Percentiles rank a stretch among this genome's conserved stretches.
phyloP scores from a whole-genome alignment of 1,140 invertebrate genomes.

The Saccostrea echinata region DNA sequence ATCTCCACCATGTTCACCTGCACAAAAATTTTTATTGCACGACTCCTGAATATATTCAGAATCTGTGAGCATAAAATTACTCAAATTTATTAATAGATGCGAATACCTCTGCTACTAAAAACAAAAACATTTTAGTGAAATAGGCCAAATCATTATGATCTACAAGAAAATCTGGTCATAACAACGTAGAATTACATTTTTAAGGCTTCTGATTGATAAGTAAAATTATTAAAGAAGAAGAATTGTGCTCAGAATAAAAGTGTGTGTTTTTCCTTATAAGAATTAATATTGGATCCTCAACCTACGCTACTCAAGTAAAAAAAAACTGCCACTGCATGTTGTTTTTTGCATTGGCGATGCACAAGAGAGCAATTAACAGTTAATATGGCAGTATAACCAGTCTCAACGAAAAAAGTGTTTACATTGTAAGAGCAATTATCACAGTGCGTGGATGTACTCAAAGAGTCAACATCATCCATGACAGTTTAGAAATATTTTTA shows the following conservation, averaged over 20 bases:
- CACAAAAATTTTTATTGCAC: too few relatives aligned
- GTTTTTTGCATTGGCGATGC: not conserved
- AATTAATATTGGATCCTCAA: not conserved
- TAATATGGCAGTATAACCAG: not conserved
- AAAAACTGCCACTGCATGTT: not conserved
- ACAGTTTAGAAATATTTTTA: not conserved
- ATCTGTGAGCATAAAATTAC: too few relatives aligned
- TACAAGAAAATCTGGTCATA: too few relatives aligned
- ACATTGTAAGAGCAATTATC: not conserved
- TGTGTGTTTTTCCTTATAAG: not conserved
- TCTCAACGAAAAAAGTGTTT: not conserved
- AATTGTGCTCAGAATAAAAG: not conserved
- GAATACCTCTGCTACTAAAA: too few relatives aligned
- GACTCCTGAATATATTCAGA: too few relatives aligned
- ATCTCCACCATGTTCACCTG: too few relatives aligned
- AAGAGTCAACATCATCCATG: not conserved
- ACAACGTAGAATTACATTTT: too few relatives aligned
- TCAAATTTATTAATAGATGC: too few relatives aligned
- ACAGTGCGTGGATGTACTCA: not conserved
- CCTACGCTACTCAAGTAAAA: not conserved
- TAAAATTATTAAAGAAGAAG: too few relatives aligned
- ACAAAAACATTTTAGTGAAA: too few relatives aligned
- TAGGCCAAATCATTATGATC: too few relatives aligned
- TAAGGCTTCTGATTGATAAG: too few relatives aligned
- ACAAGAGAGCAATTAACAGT: not conserved